Base-by-base conservation (phyloP, 1,140 invertebrate species). In the Stegodyphus dumicola region DNA sequence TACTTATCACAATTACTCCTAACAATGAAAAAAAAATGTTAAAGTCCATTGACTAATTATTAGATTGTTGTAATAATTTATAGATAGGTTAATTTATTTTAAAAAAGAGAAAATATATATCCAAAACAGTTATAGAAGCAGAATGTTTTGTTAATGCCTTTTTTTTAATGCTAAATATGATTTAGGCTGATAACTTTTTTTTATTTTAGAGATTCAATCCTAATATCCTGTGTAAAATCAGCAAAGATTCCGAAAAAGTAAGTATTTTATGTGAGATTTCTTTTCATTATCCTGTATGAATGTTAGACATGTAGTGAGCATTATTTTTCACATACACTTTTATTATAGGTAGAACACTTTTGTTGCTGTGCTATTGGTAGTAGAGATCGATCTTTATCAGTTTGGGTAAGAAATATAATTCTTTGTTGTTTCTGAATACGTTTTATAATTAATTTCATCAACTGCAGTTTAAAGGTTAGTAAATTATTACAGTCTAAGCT, bases 331-430 rank as follows among this genome's bases (percentile, higher is more conserved):
- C 3, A 1, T 33, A 33, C 33, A 3, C 33, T 33, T 3, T 33
- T 33, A 33, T 33, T 33, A 33, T 49, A 87, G 87, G 81, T 86
- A 10, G 83, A 87, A 69, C 87, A 87, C 65, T 97, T 96, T 90
- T 97, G 96, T 89, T 97, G 96, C 89, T 95, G 96, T 88, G 97
- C 97, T 1, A 95, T 99, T 87, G 98, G 98, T 9, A 98, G 97
- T 3, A 91, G 97, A 6, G 98, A 99, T 92, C 92, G 96, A 52
- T 96, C 96, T 10, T 91, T 99, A 0, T 98, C 97, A 33, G 95
- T 99, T 1, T 99, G 98, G 97, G 91, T 92, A 88, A 89, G 90
- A 67, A 18, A 65, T 11, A 17, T 10, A 64, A 51, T 74, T 67
- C 10, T 71, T 74, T 83, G 48, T 33, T 33, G 3, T 33, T 33